Base-by-base conservation (phyloP, 2,888 invertebrate genomes). In the Fabriciana adippe region DNA sequence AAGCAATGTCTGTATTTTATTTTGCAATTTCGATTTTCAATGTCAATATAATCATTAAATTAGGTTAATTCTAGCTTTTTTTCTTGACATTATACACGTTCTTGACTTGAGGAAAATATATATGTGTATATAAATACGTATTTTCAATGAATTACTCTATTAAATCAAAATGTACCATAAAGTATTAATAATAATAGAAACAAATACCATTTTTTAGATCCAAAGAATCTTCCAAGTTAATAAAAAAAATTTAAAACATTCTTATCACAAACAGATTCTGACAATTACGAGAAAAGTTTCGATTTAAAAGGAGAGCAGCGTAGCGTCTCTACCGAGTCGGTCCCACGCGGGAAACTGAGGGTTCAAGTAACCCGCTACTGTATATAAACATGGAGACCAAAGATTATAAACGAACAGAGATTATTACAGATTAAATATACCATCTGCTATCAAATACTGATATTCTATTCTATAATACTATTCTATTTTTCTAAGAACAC, bases 321-420 rank as follows among this genome's bases (percentile, higher is more conserved):
- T 68, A 73, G 64, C 72, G 70, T 71, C 73, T 69, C 62, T 78
- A 75, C 69, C 70, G 72, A 55, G 69, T 61, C 81, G 79, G 80
- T 78, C 78, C 82, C 81, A 77, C 85, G 83, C 82, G 85, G 77
- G 78, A 75, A 67, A 90, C 90, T 89, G 87, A 85, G 82, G 83
- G 81, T 75, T 76, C 74, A 55, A 68, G 70, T 74, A 73, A 74
- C 75, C 71, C 70, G 76, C 78, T 76, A 77, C 79, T 73, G 80
- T 79, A 81, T 88, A 86, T 86, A 85, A 84, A 85, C 83, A 81
- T 78, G 74, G 64, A 69, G 72, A 66, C 45, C 66, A 73, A 64
- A 78, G 78, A 64, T 67, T 63, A 74, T 64, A 35, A 59, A 51
- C 26, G 51, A 66, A 45, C 51, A 55, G 45, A 57, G 45, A 57